Percentiles rank a stretch among this genome's conserved stretches.
Evolutionary conservation across 2,797 vertebrate genomes (phyloP).

Genomic region (Lepus townsendii): DNA sequence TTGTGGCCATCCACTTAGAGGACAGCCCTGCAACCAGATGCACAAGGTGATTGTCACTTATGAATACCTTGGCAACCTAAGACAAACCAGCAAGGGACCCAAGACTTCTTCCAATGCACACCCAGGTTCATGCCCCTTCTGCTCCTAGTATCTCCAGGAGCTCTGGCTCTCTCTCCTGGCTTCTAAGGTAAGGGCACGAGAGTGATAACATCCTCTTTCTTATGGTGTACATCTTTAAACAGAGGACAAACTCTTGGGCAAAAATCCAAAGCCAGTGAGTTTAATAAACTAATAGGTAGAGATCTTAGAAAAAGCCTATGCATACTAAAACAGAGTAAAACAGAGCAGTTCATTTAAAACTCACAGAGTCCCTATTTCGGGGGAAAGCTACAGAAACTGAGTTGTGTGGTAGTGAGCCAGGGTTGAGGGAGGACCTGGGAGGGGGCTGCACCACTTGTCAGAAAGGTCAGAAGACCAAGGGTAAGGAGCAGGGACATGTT

Average conservation of each 20-base stretch:
- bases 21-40: neutral
- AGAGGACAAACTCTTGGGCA: neutral
- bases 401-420: neutral
- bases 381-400: slow-evolving; percentile 29
- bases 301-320: slow-evolving; percentile 31
- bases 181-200: neutral
- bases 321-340: slow-evolving; percentile 51
- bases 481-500: neutral
- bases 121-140: rapidly evolving
- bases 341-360: neutral
- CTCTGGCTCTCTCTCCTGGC: neutral
- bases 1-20: neutral
- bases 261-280: slow-evolving; percentile 16
- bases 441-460: neutral
- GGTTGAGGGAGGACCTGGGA: neutral
- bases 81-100: neutral
- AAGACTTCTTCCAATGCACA: neutral
- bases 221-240: neutral
- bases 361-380: neutral
- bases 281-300: slow-evolving; percentile 17
- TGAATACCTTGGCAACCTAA: neutral
- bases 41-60: neutral
- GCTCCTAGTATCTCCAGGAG: neutral
- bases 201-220: neutral
- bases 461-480: slow-evolving; percentile 14